A percentile compares a stretch with the other conserved stretches of the same genome.
Conservation (phyloP, 2,113 vertebrate genomes). For the Casuarius casuarius region DNA sequence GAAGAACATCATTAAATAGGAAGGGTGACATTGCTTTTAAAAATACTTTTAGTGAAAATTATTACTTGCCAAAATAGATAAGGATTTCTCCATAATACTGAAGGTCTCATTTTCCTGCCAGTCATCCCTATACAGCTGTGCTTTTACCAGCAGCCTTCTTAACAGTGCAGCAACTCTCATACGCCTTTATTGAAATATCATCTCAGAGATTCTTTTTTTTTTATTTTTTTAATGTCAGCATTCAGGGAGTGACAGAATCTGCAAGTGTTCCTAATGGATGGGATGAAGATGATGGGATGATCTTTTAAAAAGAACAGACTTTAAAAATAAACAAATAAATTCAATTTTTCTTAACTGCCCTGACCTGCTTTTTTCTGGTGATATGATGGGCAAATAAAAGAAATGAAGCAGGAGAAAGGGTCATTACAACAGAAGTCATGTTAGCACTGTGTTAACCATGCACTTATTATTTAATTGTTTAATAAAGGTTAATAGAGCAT, state of each 20-base stretch:
- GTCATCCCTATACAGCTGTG: slow-evolving; percentile 23
- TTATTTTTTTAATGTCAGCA: not conserved
- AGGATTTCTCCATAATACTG: not conserved
- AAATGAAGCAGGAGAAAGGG: not conserved
- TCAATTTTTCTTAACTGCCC: not conserved
- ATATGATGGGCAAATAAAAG: rapidly evolving
- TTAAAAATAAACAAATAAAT: not conserved
- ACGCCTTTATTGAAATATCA: not conserved
- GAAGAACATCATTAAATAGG: slow-evolving; percentile 18
- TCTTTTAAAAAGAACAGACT: not conserved
- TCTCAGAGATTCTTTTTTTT: not conserved
- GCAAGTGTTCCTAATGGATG: not conserved
- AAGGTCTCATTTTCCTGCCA: slow-evolving; percentile 38
- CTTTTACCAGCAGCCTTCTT: not conserved
- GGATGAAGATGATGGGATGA: not conserved
- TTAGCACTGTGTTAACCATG: rapidly evolving
- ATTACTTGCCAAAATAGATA: slow-evolving; percentile 7
- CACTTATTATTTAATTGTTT: not conserved
- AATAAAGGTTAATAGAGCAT: not conserved
- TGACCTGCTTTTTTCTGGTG: not conserved
- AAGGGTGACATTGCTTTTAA: slow-evolving; percentile 23
- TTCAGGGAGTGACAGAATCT: not conserved
- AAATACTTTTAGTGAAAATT: slow-evolving; percentile 52
- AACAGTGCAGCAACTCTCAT: not conserved
- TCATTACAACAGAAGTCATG: rapidly evolving